phyloP scores from a whole-genome alignment of 1,140 invertebrate genomes.

The Acromyrmex heyeri region DNA sequence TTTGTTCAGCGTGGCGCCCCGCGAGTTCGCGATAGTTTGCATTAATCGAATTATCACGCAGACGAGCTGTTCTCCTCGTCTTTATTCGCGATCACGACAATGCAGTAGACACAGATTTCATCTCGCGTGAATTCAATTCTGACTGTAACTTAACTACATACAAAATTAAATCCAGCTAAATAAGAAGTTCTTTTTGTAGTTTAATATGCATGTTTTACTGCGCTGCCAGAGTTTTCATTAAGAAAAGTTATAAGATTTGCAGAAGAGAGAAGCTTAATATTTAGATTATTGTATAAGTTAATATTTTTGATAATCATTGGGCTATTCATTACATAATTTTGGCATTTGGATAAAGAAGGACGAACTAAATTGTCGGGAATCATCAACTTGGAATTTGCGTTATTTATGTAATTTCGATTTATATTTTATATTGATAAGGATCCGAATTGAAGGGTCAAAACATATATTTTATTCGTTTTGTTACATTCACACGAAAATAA shows the following conservation, averaged over 20 bases:
- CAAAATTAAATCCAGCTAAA: not conserved
- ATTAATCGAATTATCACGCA: conserved; percentile 49
- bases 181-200: not conserved
- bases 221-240: not conserved
- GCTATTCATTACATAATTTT: too few relatives aligned
- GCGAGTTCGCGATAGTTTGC: conserved; percentile 47
- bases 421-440: too few relatives aligned
- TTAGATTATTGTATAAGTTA: too few relatives aligned
- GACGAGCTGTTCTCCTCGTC: conserved; percentile 2
- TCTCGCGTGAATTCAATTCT: not conserved
- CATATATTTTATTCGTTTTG: too few relatives aligned
- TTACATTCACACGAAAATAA: too few relatives aligned
- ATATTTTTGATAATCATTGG: too few relatives aligned
- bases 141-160: too few relatives aligned
- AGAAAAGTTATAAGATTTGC: not conserved
- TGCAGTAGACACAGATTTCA: not conserved
- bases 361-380: too few relatives aligned
- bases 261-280: not conserved
- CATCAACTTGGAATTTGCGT: too few relatives aligned
- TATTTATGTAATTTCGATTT: too few relatives aligned
- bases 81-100: conserved; percentile 41
- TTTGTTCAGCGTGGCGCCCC: conserved; percentile 40
- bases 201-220: not conserved
- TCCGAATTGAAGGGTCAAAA: too few relatives aligned
- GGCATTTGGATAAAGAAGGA: too few relatives aligned